A percentile compares a stretch with the other conserved stretches of the same genome.
phyloP scores from a whole-genome alignment of 2,113 vertebrate species.

The Mirounga angustirostris region DNA sequence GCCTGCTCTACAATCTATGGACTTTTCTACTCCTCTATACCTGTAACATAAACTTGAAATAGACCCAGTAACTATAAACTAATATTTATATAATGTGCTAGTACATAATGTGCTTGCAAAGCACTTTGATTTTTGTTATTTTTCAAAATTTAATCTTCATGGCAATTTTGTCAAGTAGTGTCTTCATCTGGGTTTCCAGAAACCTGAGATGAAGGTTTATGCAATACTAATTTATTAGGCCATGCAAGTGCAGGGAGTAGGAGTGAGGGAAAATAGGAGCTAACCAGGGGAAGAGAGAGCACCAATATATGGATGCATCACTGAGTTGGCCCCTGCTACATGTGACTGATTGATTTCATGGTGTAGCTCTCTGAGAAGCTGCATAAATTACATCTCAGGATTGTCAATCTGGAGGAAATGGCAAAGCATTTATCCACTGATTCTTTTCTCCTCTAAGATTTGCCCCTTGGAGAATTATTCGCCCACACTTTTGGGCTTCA shows the following conservation, averaged over 20 bases:
- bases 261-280: neutral
- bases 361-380: neutral
- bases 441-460: neutral
- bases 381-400: neutral
- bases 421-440: conserved; percentile 9
- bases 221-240: neutral
- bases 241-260: neutral
- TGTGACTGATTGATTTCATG: conserved; percentile 12
- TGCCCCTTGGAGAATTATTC: neutral
- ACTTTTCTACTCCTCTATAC: neutral
- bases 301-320: neutral
- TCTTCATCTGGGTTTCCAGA: conserved; percentile 29
- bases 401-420: neutral
- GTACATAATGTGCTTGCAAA: conserved; percentile 53
- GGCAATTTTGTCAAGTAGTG: conserved; percentile 26
- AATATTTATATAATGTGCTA: conserved; percentile 26
- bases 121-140: conserved; percentile 59
- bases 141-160: conserved; percentile 37
- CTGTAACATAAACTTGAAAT: conserved; percentile 44
- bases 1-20: neutral
- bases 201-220: conserved; percentile 18
- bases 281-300: neutral
- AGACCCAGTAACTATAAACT: conserved; percentile 24
- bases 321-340: neutral
- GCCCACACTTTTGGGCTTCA: neutral